Evolutionary conservation across 2,888 invertebrate species (phyloP).

Genomic region (Lapara coniferarum): DNA sequence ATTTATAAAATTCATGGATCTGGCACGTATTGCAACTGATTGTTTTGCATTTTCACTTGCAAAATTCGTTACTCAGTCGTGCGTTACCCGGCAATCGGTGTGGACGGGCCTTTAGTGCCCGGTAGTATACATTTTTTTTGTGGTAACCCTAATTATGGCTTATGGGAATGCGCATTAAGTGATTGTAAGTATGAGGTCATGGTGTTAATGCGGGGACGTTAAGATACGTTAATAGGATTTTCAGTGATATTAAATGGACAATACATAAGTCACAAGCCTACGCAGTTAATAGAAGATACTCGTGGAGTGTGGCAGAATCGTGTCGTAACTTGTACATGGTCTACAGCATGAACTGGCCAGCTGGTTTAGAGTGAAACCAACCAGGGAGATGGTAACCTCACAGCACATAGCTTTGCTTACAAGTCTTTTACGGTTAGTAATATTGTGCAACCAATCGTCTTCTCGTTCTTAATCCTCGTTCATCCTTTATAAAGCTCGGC

Average conservation of each 20-base stretch:
- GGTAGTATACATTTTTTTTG: conserved; percentile 23
- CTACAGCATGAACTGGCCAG: too few species aligned
- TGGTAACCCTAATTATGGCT: conserved; percentile 36
- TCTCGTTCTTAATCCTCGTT: too few species aligned
- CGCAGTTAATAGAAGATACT: neutral
- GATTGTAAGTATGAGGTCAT: conserved; percentile 18
- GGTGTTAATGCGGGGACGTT: conserved; percentile 9
- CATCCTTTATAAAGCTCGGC: too few species aligned
- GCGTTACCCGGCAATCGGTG: conserved; percentile 41
- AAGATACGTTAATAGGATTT: conserved; percentile 6
- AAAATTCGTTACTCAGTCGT: conserved; percentile 41
- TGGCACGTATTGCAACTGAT: conserved; percentile 48
- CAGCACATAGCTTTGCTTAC: too few species aligned
- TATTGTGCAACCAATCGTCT: too few species aligned
- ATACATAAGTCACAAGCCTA: neutral
- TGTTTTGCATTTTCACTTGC: conserved; percentile 46
- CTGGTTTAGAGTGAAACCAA: too few species aligned
- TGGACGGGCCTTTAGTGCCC: conserved; percentile 39
- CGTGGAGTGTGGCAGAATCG: neutral
- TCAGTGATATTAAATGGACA: neutral
- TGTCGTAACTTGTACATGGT: too few species aligned
- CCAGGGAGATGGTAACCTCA: too few species aligned
- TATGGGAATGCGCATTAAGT: conserved; percentile 20
- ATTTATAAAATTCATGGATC: conserved; percentile 52
- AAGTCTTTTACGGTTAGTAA: too few species aligned